Evolutionary conservation across 2,797 vertebrate genomes (phyloP), one percentile per base, ranked within the genome.

Genomic region (Aeoliscus strigatus): DNA sequence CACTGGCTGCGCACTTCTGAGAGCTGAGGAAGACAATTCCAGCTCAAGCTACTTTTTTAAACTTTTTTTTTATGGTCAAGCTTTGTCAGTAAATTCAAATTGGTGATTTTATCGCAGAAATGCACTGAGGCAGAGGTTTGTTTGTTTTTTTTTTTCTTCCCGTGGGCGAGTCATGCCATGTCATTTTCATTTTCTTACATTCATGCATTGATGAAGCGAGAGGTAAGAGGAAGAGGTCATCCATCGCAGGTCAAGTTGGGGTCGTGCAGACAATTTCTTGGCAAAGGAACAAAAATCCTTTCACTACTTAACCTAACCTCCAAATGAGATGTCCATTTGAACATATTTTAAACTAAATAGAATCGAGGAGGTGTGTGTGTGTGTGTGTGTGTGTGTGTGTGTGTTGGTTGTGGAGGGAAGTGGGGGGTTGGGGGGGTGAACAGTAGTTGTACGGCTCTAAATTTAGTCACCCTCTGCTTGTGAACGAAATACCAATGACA

Each of bases 401-500:
- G 3, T 6, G 3, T 21, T 21, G 3, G 6, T 21, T 6, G 18
- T 21, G 51, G 31, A 55, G 55, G 39, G 43, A 30, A 41, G n/a
- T n/a, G n/a, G n/a, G n/a, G n/a, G n/a, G n/a, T n/a, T n/a, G n/a
- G n/a, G n/a, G n/a, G n/a, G n/a, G n/a, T n/a, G 25, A 51, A 56
- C 56, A 48, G 60, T 60, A 21, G 55, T 54, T 52, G 51, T 43
- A 40, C 25, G 0, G n/a, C 47, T 75, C 94, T 97, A 98, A 92
- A 92, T 94, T 91, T 99, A 99, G 91, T 76, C 28, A 18, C 51
- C 26, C 44, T 51, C 51, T 62, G 87, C 90, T 92, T 86, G 89
- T 92, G 90, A 91, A 89, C 88, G 80, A 85, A 86, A 91, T 92
- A 88, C 90, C 92, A 89, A 79, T 81, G 86, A 89, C 88, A 83